Evolutionary conservation across 2,888 invertebrate genomes (phyloP), one percentile per base, ranked within the genome.

Genomic region (Emesis furor): DNA sequence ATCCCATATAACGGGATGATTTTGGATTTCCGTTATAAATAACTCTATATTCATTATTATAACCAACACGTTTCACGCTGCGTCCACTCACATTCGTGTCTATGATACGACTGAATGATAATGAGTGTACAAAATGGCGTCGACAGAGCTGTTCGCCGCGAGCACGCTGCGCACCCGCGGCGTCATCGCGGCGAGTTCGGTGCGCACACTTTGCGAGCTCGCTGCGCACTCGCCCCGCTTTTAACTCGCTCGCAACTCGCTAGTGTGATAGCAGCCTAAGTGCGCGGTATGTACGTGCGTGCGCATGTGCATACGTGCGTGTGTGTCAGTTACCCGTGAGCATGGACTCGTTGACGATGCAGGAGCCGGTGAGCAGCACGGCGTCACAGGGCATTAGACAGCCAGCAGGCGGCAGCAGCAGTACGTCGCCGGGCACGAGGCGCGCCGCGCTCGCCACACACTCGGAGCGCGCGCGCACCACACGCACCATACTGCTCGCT

Each of bases 341-440:
- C n/a, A n/a, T n/a, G n/a, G n/a, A n/a, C 95, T 99, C 99, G 93
- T 99, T 99, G 79, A 99, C 99, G 89, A 99, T 99, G 91, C 99
- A 99, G 65, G 98, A 98, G 67, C 99, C 99, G 32, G 98, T 98
- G 32, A 99, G 96, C 37, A 99, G 96, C 86, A 99, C 98, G 10
- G 99, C 99, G 93, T 99, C 99, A 94, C 98, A 98, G 1, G 98
- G 97, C 97, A 98, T 98, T 14, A 98, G 96, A 92, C 98, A 98
- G 72, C 99, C 98, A 89, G 98, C 97, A 3, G 98, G 97, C 1
- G 99, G 99, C 86, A 99, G 97, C 83, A 98, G 98, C 72, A 99
- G 97, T 68, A 99, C 97, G 93, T 99, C 99, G 10, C 99, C 99
- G 0, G 99, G 99, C 3, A 99, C 99, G 59, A 99, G 96, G 79